phyloP scores from a whole-genome alignment of 2,797 vertebrate genomes.

The Okamejei kenojei region DNA sequence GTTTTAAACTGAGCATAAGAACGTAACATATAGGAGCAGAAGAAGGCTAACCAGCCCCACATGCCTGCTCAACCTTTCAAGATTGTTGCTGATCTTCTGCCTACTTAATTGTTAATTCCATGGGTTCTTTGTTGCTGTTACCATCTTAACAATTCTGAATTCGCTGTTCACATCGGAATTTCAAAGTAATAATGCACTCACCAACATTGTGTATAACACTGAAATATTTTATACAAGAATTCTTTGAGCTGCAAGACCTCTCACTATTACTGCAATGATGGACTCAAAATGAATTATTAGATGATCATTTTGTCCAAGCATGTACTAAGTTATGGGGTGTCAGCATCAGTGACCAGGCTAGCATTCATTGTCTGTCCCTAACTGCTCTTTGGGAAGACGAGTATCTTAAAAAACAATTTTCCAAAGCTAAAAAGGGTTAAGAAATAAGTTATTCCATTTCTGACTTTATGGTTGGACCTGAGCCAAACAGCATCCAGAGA shows the following conservation, averaged over 20 bases:
- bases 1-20: too few relatives aligned
- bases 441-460: constrained; percentile 46
- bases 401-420: neutral
- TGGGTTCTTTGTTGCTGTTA: neutral
- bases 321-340: too few relatives aligned
- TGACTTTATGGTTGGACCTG: constrained; percentile 45
- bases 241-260: neutral
- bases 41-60: too few relatives aligned
- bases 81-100: neutral
- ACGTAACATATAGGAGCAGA: too few relatives aligned
- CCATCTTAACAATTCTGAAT: neutral
- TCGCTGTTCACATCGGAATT: neutral
- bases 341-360: too few relatives aligned
- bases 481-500: constrained; percentile 47
- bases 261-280: neutral
- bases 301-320: neutral
- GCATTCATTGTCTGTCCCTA: too few relatives aligned
- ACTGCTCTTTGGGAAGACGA: too few relatives aligned
- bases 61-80: too few relatives aligned
- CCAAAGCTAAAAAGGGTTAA: constrained; percentile 29
- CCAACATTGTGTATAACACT: neutral
- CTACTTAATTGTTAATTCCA: neutral
- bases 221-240: neutral
- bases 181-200: neutral
- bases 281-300: neutral